phyloP scores from a whole-genome alignment of 2,113 vertebrate genomes.

The Ammodytes dubius region DNA sequence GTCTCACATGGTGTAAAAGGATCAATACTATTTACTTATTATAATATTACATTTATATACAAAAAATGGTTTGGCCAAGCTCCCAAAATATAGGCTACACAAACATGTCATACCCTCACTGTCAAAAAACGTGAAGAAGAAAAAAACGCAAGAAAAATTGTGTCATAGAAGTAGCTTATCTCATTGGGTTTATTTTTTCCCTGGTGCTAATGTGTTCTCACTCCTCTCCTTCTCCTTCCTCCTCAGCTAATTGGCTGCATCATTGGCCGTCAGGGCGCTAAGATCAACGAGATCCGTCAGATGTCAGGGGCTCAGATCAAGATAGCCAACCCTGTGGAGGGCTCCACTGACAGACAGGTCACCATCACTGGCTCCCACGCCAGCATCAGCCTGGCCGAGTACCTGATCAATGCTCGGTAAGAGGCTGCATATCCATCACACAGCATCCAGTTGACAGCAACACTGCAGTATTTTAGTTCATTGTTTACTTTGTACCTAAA shows the following conservation, averaged over 20 bases:
- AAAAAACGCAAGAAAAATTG: too few species aligned
- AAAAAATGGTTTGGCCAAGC: too few species aligned
- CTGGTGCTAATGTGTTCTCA: neutral
- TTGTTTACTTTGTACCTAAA: neutral
- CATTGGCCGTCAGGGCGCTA: slow-evolving; percentile 97
- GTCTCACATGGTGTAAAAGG: too few species aligned
- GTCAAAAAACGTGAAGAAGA: too few species aligned
- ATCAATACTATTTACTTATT: too few species aligned
- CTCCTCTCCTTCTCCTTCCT: neutral
- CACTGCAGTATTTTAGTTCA: neutral
- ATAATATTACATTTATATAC: too few species aligned
- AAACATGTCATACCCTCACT: too few species aligned
- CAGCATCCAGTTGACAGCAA: neutral
- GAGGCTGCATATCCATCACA: slow-evolving; percentile 5
- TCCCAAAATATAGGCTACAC: too few species aligned
- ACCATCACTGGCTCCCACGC: slow-evolving; percentile 98
- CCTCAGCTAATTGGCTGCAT: slow-evolving; percentile 97
- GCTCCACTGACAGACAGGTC: slow-evolving; percentile 96
- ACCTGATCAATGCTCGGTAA: slow-evolving; percentile 99
- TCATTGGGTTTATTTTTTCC: neutral
- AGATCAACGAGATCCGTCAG: slow-evolving; percentile 99
- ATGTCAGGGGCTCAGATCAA: slow-evolving; percentile 99
- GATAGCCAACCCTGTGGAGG: slow-evolving; percentile 98
- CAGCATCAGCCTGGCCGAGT: slow-evolving; percentile 98
- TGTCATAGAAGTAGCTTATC: neutral